Conservation (phyloP, 1,140 invertebrate species). For the Homarus americanus region DNA sequence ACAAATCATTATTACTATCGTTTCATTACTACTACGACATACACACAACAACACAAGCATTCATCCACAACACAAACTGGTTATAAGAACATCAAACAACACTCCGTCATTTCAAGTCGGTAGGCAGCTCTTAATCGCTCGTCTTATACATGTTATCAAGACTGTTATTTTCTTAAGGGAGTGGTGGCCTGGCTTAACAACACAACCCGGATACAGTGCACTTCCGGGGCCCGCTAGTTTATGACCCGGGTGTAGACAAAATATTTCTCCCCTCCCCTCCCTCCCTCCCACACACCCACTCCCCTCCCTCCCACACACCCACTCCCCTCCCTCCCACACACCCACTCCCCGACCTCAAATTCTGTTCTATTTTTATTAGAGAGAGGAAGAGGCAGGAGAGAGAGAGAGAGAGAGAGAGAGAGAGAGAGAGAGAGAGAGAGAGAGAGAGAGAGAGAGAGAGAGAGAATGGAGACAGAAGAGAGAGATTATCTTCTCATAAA, state of each 20-base stretch:
- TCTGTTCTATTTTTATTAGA: no score
- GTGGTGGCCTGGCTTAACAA: neutral
- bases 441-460: no score
- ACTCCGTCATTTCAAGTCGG: neutral
- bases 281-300: no score
- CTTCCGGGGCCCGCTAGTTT: conserved; percentile 1
- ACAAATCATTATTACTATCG: neutral
- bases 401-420: neutral
- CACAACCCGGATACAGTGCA: neutral
- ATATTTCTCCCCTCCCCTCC: no score
- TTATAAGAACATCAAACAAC: no score
- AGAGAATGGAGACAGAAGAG: no score
- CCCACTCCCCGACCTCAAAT: no score
- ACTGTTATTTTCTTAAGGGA: neutral
- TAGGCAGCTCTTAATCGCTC: neutral
- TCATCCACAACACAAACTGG: neutral
- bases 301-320: no score
- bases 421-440: no score
- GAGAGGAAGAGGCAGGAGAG: neutral
- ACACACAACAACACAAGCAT: no score
- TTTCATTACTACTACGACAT: neutral
- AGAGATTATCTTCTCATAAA: no score
- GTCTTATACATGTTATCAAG: neutral
- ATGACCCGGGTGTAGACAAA: neutral
- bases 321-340: no score